Evolutionary conservation across 2,888 invertebrate species (phyloP), one percentile per base, ranked within the genome.

Genomic region (Cremastobaeus sp.): DNA sequence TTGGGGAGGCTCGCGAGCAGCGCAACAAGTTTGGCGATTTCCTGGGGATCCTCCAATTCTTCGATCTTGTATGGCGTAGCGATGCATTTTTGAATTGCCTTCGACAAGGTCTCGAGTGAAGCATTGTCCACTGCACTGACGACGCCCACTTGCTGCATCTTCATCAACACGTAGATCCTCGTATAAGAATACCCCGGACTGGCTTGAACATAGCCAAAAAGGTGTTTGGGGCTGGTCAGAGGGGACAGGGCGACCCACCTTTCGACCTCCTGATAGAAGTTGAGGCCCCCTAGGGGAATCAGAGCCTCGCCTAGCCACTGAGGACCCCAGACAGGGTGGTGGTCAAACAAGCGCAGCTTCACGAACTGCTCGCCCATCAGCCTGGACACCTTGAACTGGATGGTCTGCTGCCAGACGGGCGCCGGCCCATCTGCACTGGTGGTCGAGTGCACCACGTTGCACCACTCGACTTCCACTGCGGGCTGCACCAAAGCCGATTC

Each of bases 221-320:
- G 70, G 14, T 84, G 43, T 3, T 77, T 78, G 0, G 88, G 87
- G 76, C 85, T 87, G 28, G 75, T 81, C 3, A 86, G 70, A 1
- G 86, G 79, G 0, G 85, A 85, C 2, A 88, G 55, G 1, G 80
- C 80, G 15, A 88, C 78, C 88, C 87, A 88, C 6, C 85, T 80
- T 71, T 88, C 88, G 0, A 88, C 77, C 21, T 87, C 85, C 39
- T 87, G 86, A 66, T 85, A 83, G 74, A 83, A 83, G 8, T 81
- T 76, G 15, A 85, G 79, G 55, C 78, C 79, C 52, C 87, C 87
- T 4, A 87, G 55, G 0, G 86, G 86, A 28, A 87, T 81, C 5
- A 77, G 79, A 0, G 86, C 80, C 71, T 87, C 87, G 0, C 88
- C 88, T 3, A 88, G 77, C 87, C 87, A 88, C 17, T 87, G 87